Percentiles rank a stretch among this genome's conserved stretches.
phyloP scores from a whole-genome alignment of 1,140 invertebrate species.

The Drosophila albomicans region DNA sequence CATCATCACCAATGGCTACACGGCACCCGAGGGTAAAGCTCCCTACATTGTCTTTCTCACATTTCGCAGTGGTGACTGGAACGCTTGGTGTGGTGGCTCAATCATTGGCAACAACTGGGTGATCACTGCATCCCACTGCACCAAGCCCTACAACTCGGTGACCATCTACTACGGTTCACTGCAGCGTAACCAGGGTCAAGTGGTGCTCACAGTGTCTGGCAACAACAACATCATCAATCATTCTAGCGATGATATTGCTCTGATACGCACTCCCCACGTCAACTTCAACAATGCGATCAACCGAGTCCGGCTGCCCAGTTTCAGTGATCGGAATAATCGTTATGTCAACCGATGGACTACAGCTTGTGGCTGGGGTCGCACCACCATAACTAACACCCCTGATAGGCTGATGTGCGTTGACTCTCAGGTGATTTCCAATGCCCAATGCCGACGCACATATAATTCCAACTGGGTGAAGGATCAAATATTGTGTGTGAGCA shows the following conservation, averaged over 20 bases:
- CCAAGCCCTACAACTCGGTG: conserved; percentile 44
- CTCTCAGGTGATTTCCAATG: conserved; percentile 54
- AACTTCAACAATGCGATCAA: conserved; percentile 44
- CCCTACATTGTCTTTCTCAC: conserved; percentile 85
- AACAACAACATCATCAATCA: conserved; percentile 50
- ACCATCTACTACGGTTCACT: conserved; percentile 76
- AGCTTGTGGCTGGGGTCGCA: conserved; percentile 64
- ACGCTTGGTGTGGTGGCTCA: conserved; percentile 46
- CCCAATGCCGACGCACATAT: conserved; percentile 37
- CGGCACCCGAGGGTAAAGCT: conserved; percentile 82
- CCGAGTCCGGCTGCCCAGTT: conserved; percentile 35
- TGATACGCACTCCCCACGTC: conserved; percentile 62
- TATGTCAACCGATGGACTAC: conserved; percentile 55
- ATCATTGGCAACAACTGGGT: conserved; percentile 63
- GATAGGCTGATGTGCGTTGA: conserved; percentile 60
- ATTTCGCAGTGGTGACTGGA: conserved; percentile 13
- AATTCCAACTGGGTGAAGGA: neutral
- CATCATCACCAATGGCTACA: conserved; percentile 70
- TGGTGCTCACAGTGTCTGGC: conserved; percentile 48
- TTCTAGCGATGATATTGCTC: conserved; percentile 57
- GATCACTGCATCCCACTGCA: conserved; percentile 59
- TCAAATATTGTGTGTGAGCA: conserved; percentile 51
- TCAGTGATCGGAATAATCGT: conserved; percentile 17
- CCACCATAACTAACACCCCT: conserved; percentile 29
- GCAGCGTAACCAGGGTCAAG: conserved; percentile 27